phyloP scores from a whole-genome alignment of 2,113 vertebrate genomes.

The Scolopax mira region DNA sequence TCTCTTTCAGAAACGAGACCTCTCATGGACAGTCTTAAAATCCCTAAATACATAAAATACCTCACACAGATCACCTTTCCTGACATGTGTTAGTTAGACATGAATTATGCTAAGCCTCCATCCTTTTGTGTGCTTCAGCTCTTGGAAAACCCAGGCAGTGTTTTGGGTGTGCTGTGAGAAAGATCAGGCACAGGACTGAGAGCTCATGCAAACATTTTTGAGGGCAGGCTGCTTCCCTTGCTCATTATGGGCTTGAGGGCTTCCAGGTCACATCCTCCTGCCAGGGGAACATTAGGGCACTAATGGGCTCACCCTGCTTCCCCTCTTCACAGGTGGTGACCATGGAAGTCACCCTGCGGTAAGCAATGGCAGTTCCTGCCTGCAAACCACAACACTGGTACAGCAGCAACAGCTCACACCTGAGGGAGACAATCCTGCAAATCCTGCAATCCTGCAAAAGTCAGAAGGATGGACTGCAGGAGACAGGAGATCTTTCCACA shows the following conservation, averaged over 20 bases:
- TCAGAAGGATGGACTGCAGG: neutral
- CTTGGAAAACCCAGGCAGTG: neutral
- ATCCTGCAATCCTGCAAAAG: rapidly evolving
- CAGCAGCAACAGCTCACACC: neutral
- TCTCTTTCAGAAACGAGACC: neutral
- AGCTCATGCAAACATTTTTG: neutral
- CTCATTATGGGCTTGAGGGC: neutral
- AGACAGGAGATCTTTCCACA: neutral
- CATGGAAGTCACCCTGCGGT: neutral
- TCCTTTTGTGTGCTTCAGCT: neutral
- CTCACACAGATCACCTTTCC: neutral
- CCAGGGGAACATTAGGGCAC: neutral
- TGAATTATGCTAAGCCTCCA: neutral
- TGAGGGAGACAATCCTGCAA: neutral
- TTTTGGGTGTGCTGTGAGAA: neutral
- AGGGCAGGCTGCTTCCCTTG: neutral
- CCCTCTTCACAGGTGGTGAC: no score
- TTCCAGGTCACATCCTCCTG: neutral
- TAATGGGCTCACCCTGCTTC: neutral
- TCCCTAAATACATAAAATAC: neutral
- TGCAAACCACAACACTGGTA: neutral
- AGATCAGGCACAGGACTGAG: neutral
- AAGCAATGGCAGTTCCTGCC: neutral
- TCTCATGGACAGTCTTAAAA: neutral
- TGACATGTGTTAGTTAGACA: neutral